A percentile compares a stretch with the other conserved stretches of the same genome.
Conservation (phyloP, 1,140 invertebrate genomes). For the Eubasilissa regina region DNA sequence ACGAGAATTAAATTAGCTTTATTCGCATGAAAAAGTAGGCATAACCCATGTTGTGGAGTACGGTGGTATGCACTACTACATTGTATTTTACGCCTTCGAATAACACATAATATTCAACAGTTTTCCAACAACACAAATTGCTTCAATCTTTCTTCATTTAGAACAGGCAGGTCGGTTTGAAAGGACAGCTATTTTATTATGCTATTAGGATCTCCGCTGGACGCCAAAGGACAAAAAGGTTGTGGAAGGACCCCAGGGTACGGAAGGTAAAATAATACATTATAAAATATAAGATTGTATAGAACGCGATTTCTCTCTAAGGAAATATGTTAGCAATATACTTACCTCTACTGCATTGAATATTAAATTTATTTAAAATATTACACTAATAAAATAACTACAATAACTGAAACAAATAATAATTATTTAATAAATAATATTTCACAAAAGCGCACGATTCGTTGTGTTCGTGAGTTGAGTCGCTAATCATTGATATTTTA, state of each 20-base stretch:
- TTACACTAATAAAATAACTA: background rate
- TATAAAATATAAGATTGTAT: constrained; percentile 23
- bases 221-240: constrained; percentile 38
- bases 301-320: constrained; percentile 4
- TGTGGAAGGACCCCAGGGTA: constrained; percentile 1
- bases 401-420: background rate
- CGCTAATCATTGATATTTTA: too few species aligned
- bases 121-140: constrained; percentile 38
- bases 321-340: background rate
- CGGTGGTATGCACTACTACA: too few species aligned
- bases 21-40: too few species aligned
- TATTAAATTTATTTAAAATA: background rate
- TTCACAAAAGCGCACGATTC: too few species aligned
- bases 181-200: constrained; percentile 58
- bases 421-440: background rate
- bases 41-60: too few species aligned
- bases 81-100: constrained; percentile 3
- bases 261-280: constrained; percentile 31
- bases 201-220: constrained; percentile 52
- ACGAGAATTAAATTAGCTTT: too few species aligned
- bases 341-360: background rate
- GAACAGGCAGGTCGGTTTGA: constrained; percentile 15
- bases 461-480: too few species aligned
- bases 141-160: constrained; percentile 58
- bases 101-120: constrained; percentile 52